A percentile compares a stretch with the other conserved stretches of the same genome.
These are phyloP conservation scores for Drymodes brunneopygia DNA, from an alignment of 2,113 vertebrate species.

Conservation along the genomic window DNA sequence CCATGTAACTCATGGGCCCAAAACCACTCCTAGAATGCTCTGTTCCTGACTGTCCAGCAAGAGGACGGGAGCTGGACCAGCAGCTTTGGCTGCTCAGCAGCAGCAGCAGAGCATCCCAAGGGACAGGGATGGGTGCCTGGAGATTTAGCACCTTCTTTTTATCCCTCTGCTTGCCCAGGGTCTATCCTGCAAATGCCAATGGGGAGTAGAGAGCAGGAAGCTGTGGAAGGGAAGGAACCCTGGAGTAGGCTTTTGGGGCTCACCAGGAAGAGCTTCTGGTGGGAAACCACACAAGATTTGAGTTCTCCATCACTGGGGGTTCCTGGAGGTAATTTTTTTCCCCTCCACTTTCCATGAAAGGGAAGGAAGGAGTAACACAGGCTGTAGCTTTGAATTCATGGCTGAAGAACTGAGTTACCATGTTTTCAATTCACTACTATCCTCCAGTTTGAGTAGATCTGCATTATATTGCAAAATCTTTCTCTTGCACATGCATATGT, in stretches of 20 bases:
- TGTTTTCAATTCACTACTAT: background rate
- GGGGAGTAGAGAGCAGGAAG: background rate
- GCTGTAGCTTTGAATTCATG: background rate
- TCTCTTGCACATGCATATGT: rapidly evolving
- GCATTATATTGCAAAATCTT: background rate
- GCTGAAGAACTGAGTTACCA: background rate
- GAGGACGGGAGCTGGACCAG: background rate
- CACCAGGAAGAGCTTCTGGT: background rate
- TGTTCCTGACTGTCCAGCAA: background rate
- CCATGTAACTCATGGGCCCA: background rate
- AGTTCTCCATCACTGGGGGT: background rate
- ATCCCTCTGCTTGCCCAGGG: background rate
- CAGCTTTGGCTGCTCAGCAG: background rate
- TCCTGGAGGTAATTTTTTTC: background rate
- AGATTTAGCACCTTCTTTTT: background rate
- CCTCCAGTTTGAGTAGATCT: rapidly evolving
- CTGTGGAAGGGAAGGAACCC: background rate
- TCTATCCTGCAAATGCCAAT: background rate
- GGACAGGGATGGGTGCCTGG: background rate
- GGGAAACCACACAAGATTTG: rapidly evolving
- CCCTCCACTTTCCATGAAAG: rapidly evolving
- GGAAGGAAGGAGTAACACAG: background rate
- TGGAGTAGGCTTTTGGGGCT: background rate
- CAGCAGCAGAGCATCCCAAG: background rate
- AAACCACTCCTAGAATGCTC: background rate